Evolutionary conservation across 2,888 invertebrate genomes (phyloP), one percentile per base, ranked within the genome.

Genomic region (Uloborus plumipes): DNA sequence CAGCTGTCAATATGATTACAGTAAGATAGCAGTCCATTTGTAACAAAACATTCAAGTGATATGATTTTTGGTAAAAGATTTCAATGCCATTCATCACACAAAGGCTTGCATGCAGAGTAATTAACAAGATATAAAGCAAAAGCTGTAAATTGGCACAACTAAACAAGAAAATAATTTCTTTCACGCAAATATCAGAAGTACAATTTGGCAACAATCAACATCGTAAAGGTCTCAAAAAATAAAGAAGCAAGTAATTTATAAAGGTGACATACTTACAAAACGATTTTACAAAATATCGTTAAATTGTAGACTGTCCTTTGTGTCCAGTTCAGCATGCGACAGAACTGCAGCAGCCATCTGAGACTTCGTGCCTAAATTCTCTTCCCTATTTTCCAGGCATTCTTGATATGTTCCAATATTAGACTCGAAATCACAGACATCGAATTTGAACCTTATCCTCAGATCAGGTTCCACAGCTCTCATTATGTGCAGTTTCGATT

Each of bases 391-490:
- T 22, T 69, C 73, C 11, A 75, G 49, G 51, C 84, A 84, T 51
- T 76, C 62, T 39, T 80, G 75, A 67, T 80, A 80, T n/a, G 80
- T 77, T 16, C 39, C 58, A 2, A 67, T 62, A 65, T 64, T 84
- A 0, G 76, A 80, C 55, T 80, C 72, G n/a, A 65, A 50, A 59
- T 80, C 76, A 65, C 77, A 81, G 16, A 22, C 22, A 49, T 80
- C 66, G 47, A 84, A 74, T 51, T 53, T 74, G 49, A 84, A 84
- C 20, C 79, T 70, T 22, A 79, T 75, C 87, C 92, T 92, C 58
- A 96, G 89, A 85, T 93, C 93, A 66, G 95, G 95, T 88, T 96
- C 97, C 11, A 94, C 93, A 39, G 94, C 94, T 73, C 95, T 91
- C 88, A 95, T 91, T 62, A 93, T 91, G 89, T 94, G 95, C 77